Percentiles rank a stretch among this genome's conserved stretches.
phyloP scores from a whole-genome alignment of 2,888 invertebrate species.

The Crepidodera aurea region DNA sequence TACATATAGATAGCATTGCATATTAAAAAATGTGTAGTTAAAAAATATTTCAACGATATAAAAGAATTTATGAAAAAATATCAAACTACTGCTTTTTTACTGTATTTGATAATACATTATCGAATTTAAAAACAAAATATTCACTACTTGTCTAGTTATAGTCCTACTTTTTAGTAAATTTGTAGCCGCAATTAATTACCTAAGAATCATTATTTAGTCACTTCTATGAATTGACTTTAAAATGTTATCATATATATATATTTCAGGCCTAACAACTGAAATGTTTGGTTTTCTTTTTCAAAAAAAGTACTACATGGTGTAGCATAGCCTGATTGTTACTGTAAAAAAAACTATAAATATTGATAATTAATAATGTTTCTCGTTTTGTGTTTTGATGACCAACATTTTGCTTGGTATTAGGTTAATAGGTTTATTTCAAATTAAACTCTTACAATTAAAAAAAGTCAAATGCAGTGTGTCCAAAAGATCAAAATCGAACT shows the following conservation, averaged over 20 bases:
- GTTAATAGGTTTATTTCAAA: background rate
- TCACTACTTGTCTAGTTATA: constrained; percentile 59
- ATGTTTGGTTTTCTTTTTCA: constrained; percentile 18
- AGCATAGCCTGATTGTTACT: constrained; percentile 20
- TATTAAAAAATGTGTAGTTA: background rate
- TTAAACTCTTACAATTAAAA: background rate
- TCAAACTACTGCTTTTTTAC: constrained; percentile 51
- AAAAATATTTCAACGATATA: constrained; percentile 42
- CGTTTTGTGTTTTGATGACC: constrained; percentile 2
- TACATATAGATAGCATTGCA: too few species aligned
- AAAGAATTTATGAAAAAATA: constrained; percentile 43
- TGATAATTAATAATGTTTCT: constrained; percentile 7
- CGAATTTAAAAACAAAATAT: constrained; percentile 58
- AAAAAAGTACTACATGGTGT: constrained; percentile 17
- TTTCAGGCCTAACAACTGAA: constrained; percentile 44
- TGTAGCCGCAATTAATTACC: constrained; percentile 49
- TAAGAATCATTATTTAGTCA: constrained; percentile 48
- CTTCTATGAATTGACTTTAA: constrained; percentile 57
- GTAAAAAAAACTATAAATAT: constrained; percentile 13
- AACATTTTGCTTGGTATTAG: constrained; percentile 6
- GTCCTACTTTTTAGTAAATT: constrained; percentile 57
- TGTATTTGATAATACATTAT: constrained; percentile 57
- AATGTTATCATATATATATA: constrained; percentile 33
- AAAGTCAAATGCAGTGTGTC: background rate
- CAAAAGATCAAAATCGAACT: background rate